Evolutionary conservation across 2,888 invertebrate genomes (phyloP).

Genomic region (Stramonita haemastoma): DNA sequence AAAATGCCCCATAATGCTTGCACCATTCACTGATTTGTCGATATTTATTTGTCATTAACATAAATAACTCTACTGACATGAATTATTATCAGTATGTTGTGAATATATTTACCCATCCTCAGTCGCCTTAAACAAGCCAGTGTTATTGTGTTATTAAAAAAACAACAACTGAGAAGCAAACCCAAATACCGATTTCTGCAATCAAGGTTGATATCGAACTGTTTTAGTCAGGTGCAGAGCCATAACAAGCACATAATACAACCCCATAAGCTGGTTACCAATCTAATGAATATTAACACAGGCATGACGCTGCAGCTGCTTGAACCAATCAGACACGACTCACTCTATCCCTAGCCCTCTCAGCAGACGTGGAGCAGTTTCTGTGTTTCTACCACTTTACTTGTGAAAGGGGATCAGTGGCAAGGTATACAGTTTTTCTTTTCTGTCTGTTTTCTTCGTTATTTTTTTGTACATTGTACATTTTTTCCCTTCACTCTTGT

Average conservation of each 20-base stretch:
- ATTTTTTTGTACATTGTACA: not conserved
- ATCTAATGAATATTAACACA: slow-evolving; percentile 39
- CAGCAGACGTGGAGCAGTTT: not conserved
- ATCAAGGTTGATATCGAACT: not conserved
- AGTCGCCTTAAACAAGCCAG: too few species aligned
- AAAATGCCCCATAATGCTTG: too few species aligned
- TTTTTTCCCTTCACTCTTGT: not conserved
- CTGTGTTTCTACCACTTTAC: not conserved
- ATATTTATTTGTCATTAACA: too few species aligned
- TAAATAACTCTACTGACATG: too few species aligned
- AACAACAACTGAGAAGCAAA: too few species aligned
- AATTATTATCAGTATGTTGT: too few species aligned
- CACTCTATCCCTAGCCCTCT: not conserved
- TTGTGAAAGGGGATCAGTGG: not conserved
- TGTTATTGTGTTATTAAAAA: too few species aligned
- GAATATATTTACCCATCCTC: too few species aligned
- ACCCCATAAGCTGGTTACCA: slow-evolving; percentile 6
- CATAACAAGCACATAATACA: not conserved
- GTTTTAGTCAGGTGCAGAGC: not conserved
- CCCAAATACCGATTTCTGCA: too few species aligned
- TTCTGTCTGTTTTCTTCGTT: not conserved
- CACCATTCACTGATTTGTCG: too few species aligned
- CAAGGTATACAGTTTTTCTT: slow-evolving; percentile 15
- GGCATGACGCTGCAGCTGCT: slow-evolving; percentile 25
- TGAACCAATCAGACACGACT: slow-evolving; percentile 34